Base-by-base conservation (phyloP, 2,113 vertebrate genomes). In the Lipophrys pholis region DNA sequence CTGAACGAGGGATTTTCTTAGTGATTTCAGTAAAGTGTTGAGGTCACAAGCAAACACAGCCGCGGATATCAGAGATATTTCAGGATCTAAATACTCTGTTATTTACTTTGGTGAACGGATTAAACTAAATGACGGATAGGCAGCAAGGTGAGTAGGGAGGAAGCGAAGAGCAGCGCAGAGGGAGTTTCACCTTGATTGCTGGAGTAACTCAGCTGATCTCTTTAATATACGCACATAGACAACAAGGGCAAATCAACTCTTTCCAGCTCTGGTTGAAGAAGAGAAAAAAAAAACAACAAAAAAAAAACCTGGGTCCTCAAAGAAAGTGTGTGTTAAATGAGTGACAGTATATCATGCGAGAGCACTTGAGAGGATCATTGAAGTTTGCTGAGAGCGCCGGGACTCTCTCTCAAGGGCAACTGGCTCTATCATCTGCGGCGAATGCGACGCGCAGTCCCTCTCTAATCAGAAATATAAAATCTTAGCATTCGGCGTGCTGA, bases 391-490 rank as follows among this genome's bases (percentile, higher is more conserved):
- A 82, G 74, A 78, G 76, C 43, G 3, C 51, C 7, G 42, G 58
- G 72, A 69, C 68, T 73, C 64, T 83, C 46, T 76, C 81, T 78
- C 77, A 81, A 74, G 83, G 80, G 71, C 82, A 81, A 66, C 65
- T 61, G 54, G 49, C 65, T 86, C 73, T 40, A 49, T 79, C 63
- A 50, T 80, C 54, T 66, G 62, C 15, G 30, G 30, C 17, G 69
- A 63, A 76, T 61, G 59, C n/a, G 38, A 76, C 21, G 16, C 6
- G 21, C 17, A 55, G 40, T 49, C 35, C 61, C 59, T 75, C 67
- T 67, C 63, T 82, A 80, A 85, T 85, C 80, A 80, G 60, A 69
- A 75, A 70, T 69, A 87, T 67, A 40, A 85, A 80, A 82, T 81
- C 76, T 76, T 55, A 79, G 58, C 56, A 73, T 73, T 83, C 71